Percentiles rank a stretch among this genome's conserved stretches.
Evolutionary conservation across 2,888 invertebrate species (phyloP).

Genomic region (Agriotes lineatus): DNA sequence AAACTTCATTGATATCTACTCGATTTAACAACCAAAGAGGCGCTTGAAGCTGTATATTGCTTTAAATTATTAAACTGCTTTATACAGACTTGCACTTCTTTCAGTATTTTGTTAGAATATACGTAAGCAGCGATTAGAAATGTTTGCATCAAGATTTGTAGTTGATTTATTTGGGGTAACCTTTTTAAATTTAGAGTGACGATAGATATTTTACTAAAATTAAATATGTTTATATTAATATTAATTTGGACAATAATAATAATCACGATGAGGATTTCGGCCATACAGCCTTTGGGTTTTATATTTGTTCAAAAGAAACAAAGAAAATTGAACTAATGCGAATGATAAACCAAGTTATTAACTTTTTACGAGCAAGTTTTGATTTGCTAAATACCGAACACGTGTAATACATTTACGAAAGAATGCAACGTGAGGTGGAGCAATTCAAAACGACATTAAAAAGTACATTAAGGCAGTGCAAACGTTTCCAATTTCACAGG

Average conservation of each 20-base stretch:
- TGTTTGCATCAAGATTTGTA: neutral
- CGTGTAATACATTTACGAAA: neutral
- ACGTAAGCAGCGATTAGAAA: neutral
- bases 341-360: too few relatives aligned
- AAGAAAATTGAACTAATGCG: too few relatives aligned
- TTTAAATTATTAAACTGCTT: conserved; percentile 62
- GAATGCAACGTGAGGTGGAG: neutral
- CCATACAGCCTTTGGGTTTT: too few relatives aligned
- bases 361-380: too few relatives aligned
- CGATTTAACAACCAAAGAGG: conserved; percentile 60
- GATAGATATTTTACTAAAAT: too few relatives aligned
- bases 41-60: conserved; percentile 64
- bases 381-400: too few relatives aligned
- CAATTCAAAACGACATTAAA: neutral
- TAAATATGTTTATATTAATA: too few relatives aligned
- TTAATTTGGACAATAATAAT: too few relatives aligned
- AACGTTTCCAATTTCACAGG: neutral
- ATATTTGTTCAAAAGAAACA: too few relatives aligned
- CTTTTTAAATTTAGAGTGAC: too few relatives aligned
- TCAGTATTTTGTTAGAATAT: conserved; percentile 16
- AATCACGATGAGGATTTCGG: too few relatives aligned
- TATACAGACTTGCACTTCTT: conserved; percentile 56
- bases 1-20: neutral
- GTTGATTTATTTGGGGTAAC: neutral
- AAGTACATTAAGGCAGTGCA: neutral